Conservation (phyloP, 2,113 vertebrate genomes). For the Oreochromis aureus region DNA sequence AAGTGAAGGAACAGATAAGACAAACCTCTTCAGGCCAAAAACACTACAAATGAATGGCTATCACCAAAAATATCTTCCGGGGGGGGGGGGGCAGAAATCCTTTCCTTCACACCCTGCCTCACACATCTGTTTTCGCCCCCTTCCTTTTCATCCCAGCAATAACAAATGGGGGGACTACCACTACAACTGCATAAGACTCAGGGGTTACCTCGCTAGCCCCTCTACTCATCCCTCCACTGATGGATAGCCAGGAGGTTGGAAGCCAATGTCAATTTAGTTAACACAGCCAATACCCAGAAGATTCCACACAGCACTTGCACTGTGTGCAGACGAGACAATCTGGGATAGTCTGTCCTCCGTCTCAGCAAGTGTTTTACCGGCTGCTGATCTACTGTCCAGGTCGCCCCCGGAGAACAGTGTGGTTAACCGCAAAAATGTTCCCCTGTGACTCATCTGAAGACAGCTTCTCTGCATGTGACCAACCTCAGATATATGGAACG, state of each 20-base stretch:
- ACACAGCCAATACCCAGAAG: slow-evolving; percentile 59
- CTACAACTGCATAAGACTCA: slow-evolving; percentile 24
- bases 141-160: not conserved
- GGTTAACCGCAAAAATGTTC: slow-evolving; percentile 59
- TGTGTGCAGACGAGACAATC: slow-evolving; percentile 30
- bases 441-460: slow-evolving; percentile 44
- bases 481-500: slow-evolving; percentile 35
- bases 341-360: slow-evolving; percentile 4
- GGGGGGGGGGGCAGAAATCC: not conserved
- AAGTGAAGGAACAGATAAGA: slow-evolving; percentile 57
- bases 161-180: slow-evolving; percentile 10
- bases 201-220: slow-evolving; percentile 26
- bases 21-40: slow-evolving; percentile 55
- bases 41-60: slow-evolving; percentile 57
- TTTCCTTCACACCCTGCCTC: slow-evolving; percentile 3
- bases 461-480: slow-evolving; percentile 53
- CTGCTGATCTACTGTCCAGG: slow-evolving; percentile 49
- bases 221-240: slow-evolving; percentile 39
- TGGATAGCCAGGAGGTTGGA: slow-evolving; percentile 59
- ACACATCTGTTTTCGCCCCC: not conserved
- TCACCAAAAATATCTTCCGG: slow-evolving; percentile 46
- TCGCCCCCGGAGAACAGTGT: slow-evolving; percentile 27
- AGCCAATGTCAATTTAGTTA: slow-evolving; percentile 67
- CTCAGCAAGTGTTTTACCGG: slow-evolving; percentile 41
- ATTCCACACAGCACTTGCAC: slow-evolving; percentile 45